These are phyloP conservation scores for Megathymus violae DNA, from an alignment of 1,140 invertebrate genomes.

Conservation along the genomic window DNA sequence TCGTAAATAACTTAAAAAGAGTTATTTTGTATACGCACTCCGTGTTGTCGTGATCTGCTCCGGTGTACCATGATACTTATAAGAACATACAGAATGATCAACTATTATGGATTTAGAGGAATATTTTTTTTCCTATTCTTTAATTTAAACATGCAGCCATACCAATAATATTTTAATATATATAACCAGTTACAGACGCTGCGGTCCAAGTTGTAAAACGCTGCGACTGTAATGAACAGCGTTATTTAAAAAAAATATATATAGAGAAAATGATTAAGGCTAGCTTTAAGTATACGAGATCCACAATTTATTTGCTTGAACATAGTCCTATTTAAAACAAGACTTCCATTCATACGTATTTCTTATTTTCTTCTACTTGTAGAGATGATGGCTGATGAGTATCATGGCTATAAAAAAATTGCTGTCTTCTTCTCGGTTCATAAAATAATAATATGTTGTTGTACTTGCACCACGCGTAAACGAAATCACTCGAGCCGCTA, in stretches of 20 bases:
- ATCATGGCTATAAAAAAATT: no score
- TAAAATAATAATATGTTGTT: constrained; percentile 8
- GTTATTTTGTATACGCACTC: constrained; percentile 15
- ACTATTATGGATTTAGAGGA: not conserved
- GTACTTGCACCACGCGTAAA: constrained; percentile 39
- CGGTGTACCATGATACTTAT: not conserved
- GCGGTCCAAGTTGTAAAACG: constrained; percentile 44
- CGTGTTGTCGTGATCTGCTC: not conserved
- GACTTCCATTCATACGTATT: no score
- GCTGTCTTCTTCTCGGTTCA: no score
- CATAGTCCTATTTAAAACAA: no score
- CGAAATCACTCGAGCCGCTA: constrained; percentile 70
- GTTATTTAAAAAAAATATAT: no score
- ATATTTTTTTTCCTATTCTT: not conserved
- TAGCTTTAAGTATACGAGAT: no score
- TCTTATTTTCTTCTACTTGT: no score
- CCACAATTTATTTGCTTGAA: no score
- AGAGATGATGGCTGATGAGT: constrained; percentile 8
- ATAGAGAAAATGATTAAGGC: no score
- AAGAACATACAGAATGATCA: not conserved
- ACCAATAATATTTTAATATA: constrained; percentile 27
- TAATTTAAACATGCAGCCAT: not conserved
- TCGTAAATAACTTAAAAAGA: constrained; percentile 28
- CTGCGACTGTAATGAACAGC: no score
- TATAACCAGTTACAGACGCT: constrained; percentile 44